These are phyloP conservation scores for Auanema freiburgensis DNA, from an alignment of 2,888 invertebrate genomes.

Conservation along the genomic window DNA sequence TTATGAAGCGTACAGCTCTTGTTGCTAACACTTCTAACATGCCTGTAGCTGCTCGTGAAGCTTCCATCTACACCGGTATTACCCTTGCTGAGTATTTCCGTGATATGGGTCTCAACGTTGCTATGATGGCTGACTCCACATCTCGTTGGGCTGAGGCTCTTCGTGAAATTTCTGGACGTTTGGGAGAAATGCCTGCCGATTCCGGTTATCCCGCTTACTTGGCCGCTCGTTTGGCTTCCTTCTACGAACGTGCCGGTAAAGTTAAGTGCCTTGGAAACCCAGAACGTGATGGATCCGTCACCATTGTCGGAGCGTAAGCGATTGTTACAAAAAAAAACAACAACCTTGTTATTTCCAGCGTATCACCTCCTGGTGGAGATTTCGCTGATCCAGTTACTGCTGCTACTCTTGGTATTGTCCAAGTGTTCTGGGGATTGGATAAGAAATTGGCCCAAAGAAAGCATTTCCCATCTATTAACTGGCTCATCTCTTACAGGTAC, in stretches of 20 bases:
- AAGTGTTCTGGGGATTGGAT: conserved; percentile 68
- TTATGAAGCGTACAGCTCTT: conserved; percentile 98
- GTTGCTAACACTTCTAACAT: conserved; percentile 99
- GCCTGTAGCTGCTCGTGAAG: conserved; percentile 99
- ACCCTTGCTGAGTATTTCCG: conserved; percentile 90
- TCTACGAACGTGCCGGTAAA: conserved; percentile 98
- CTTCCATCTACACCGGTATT: conserved; percentile 98
- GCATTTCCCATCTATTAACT: conserved; percentile 99
- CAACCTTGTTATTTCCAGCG: conserved; percentile 45
- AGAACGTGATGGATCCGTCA: conserved; percentile 95
- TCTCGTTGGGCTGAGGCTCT: conserved; percentile 99
- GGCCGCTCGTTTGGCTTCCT: conserved; percentile 94
- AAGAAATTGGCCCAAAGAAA: conserved; percentile 78
- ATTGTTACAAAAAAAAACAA: conserved; percentile 1
- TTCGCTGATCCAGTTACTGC: conserved; percentile 99
- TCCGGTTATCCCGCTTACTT: conserved; percentile 97
- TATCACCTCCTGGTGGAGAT: conserved; percentile 99
- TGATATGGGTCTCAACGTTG: conserved; percentile 97
- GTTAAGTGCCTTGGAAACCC: conserved; percentile 77
- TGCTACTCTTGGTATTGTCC: conserved; percentile 94
- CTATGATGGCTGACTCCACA: conserved; percentile 99
- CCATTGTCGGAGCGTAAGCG: conserved; percentile 89
- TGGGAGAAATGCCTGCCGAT: conserved; percentile 99
- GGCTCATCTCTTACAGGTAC: conserved; percentile 88
- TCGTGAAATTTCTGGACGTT: conserved; percentile 96